phyloP scores from a whole-genome alignment of 2,113 vertebrate species.

The Stegastes partitus region DNA sequence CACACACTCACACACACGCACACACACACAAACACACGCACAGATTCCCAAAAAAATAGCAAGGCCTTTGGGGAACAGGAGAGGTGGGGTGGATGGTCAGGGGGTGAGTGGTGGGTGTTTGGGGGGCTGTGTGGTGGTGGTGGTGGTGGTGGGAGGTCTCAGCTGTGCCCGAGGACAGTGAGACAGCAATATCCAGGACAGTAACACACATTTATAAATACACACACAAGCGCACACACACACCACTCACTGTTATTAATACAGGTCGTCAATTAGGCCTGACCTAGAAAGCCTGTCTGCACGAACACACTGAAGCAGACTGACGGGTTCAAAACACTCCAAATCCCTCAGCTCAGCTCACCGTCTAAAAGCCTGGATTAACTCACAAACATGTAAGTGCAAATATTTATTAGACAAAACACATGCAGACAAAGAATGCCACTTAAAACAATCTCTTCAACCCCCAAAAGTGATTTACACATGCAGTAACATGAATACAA shows the following conservation, averaged over 20 bases:
- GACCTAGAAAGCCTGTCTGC: slow-evolving; percentile 81
- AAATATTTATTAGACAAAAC: slow-evolving; percentile 38
- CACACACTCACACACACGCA: slow-evolving; percentile 24
- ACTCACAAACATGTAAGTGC: slow-evolving; percentile 45
- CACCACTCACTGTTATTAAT: slow-evolving; percentile 66
- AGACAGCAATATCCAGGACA: slow-evolving; percentile 71
- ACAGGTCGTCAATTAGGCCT: slow-evolving; percentile 76
- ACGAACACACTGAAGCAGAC: slow-evolving; percentile 63
- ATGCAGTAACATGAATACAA: slow-evolving; percentile 14
- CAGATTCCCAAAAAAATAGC: slow-evolving; percentile 20
- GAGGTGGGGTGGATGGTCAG: background rate
- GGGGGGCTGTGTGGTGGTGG: background rate
- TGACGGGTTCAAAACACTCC: slow-evolving; percentile 42
- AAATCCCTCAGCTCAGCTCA: slow-evolving; percentile 54
- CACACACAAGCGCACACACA: slow-evolving; percentile 40
- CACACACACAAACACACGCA: background rate
- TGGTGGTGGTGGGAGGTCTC: background rate
- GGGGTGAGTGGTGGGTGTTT: background rate
- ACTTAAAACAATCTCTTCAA: slow-evolving; percentile 22
- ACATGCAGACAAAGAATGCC: slow-evolving; percentile 23
- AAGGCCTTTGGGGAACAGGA: slow-evolving; percentile 1
- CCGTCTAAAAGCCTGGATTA: slow-evolving; percentile 72
- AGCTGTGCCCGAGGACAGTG: slow-evolving; percentile 66
- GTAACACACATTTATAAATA: slow-evolving; percentile 23
- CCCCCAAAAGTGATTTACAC: slow-evolving; percentile 9